Evolutionary conservation across 2,113 vertebrate genomes (phyloP).

Genomic region (rabbit (Oryctolagus cuniculus)): mOryCun1.1 NC_091434.1:81162001-81162500

Average conservation of each 20-base stretch:
- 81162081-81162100: background rate
- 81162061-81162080: background rate
- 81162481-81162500: conserved; percentile 34
- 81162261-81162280: background rate
- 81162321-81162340: conserved; percentile 8
- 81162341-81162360: background rate
- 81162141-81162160: background rate
- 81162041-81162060: background rate
- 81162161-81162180: background rate
- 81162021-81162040: background rate
- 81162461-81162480: conserved; percentile 37
- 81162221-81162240: conserved; percentile 40
- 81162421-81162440: conserved; percentile 32
- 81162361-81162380: background rate
- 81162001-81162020: background rate
- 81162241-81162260: background rate
- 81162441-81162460: conserved; percentile 33
- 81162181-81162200: background rate
- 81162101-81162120: background rate
- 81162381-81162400: background rate
- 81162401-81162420: conserved; percentile 8
- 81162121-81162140: background rate
- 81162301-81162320: conserved; percentile 15
- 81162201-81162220: conserved; percentile 16
- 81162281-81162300: conserved; percentile 28